Conservation (phyloP, 2,113 vertebrate genomes). For the Onychostoma macrolepis region DNA sequence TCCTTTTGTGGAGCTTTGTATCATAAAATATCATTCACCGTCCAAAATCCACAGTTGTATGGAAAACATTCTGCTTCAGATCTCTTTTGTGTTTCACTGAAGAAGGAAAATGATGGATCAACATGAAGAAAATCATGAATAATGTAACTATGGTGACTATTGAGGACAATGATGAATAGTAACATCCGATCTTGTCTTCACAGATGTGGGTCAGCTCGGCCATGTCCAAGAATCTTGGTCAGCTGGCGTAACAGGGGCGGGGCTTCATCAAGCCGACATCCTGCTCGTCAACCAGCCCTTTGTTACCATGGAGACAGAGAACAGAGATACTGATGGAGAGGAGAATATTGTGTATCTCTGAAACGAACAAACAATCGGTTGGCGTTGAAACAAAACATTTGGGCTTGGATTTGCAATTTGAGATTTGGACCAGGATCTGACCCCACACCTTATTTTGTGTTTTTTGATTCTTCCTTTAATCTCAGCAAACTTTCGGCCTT, state of each 20-base stretch:
- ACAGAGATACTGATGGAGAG: constrained; percentile 74
- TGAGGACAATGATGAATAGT: background rate
- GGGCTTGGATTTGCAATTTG: background rate
- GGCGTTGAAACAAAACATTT: background rate
- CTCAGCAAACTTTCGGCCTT: background rate
- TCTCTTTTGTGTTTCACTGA: background rate
- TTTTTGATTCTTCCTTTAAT: background rate
- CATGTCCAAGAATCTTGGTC: constrained; percentile 62
- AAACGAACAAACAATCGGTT: constrained; percentile 56
- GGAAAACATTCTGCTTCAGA: background rate
- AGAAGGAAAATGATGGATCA: background rate
- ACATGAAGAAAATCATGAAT: background rate
- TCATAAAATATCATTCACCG: background rate
- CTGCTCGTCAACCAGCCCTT: constrained; percentile 63
- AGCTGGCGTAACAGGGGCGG: constrained; percentile 45
- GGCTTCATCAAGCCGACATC: constrained; percentile 62
- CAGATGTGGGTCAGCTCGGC: constrained; percentile 73
- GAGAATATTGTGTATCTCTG: constrained; percentile 94
- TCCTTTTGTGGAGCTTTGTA: background rate
- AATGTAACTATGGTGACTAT: background rate
- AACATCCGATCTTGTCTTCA: constrained; percentile 53
- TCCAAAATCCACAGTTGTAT: background rate
- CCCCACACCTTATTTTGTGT: background rate
- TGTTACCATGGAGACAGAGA: constrained; percentile 72
- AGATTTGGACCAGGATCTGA: constrained; percentile 3